Evolutionary conservation across 2,113 vertebrate genomes (phyloP).

Genomic region (Crotalus viridis): DNA sequence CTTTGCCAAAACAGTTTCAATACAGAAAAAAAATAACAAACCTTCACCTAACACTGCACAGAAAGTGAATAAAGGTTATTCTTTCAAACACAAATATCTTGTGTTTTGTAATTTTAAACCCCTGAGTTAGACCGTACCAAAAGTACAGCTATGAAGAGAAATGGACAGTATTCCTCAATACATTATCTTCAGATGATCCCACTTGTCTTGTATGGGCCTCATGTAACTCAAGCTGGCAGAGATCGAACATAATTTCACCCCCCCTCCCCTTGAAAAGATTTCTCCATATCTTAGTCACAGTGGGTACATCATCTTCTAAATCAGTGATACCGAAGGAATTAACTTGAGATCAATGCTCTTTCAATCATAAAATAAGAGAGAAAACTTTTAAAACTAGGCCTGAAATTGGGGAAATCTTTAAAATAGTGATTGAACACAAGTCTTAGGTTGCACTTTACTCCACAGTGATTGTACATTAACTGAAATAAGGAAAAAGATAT

Average conservation of each 20-base stretch:
- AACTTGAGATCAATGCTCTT: slow-evolving; percentile 46
- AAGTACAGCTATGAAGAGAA: slow-evolving; percentile 72
- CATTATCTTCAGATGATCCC: slow-evolving; percentile 55
- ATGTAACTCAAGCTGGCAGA: slow-evolving; percentile 54
- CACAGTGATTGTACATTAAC: slow-evolving; percentile 78
- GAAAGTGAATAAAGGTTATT: slow-evolving; percentile 69
- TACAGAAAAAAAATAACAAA: slow-evolving; percentile 67
- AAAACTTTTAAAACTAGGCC: slow-evolving; percentile 42
- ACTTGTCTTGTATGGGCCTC: slow-evolving; percentile 46
- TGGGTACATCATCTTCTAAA: neutral
- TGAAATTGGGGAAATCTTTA: slow-evolving; percentile 47
- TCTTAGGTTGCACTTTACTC: slow-evolving; percentile 75
- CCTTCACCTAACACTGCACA: slow-evolving; percentile 76
- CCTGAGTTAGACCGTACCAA: slow-evolving; percentile 78
- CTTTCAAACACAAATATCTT: slow-evolving; percentile 71
- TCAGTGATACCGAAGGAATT: slow-evolving; percentile 27
- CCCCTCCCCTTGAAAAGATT: slow-evolving; percentile 16
- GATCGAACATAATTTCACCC: slow-evolving; percentile 46
- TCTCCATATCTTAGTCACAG: slow-evolving; percentile 11
- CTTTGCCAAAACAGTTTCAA: slow-evolving; percentile 71
- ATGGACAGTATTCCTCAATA: slow-evolving; percentile 57
- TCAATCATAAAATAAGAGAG: slow-evolving; percentile 22
- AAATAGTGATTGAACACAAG: slow-evolving; percentile 61
- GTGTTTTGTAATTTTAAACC: slow-evolving; percentile 74
- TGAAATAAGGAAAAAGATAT: slow-evolving; percentile 35